Evolutionary conservation across 2,113 vertebrate species (phyloP).

Genomic region (Elephas maximus): DNA sequence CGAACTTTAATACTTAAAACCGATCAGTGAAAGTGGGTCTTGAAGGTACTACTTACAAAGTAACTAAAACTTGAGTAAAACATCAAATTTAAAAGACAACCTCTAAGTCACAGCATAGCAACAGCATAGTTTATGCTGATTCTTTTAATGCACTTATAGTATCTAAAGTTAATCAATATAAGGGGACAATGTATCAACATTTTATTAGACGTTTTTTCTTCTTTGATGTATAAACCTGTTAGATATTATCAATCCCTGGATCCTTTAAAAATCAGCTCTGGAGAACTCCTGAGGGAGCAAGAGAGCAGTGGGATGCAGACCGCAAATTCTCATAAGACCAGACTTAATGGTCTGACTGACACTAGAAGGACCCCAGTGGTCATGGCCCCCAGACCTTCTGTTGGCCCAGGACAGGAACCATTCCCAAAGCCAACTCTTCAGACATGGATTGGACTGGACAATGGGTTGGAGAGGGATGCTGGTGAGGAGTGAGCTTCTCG

Average conservation of each 20-base stretch:
- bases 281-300: not conserved
- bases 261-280: conserved; percentile 41
- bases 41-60: conserved; percentile 12
- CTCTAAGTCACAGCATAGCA: not conserved
- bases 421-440: too few species aligned
- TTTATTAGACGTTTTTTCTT: conserved; percentile 48
- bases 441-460: too few species aligned
- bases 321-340: too few species aligned
- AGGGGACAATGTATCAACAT: conserved; percentile 6
- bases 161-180: conserved; percentile 18
- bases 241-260: not conserved
- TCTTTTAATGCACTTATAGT: conserved; percentile 25
- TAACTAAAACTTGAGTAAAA: not conserved
- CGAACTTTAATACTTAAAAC: conserved; percentile 27
- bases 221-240: not conserved
- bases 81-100: conserved; percentile 46
- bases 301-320: too few species aligned
- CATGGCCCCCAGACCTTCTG: too few species aligned
- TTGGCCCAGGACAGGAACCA: too few species aligned
- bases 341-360: too few species aligned
- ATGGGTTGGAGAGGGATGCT: too few species aligned
- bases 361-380: too few species aligned
- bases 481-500: too few species aligned
- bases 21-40: not conserved
- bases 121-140: not conserved